A percentile compares a stretch with the other conserved stretches of the same genome.
These are phyloP conservation scores for Sinodicranocentrus sp. DNA, from an alignment of 2,888 invertebrate genomes.

Conservation along the genomic window DNA sequence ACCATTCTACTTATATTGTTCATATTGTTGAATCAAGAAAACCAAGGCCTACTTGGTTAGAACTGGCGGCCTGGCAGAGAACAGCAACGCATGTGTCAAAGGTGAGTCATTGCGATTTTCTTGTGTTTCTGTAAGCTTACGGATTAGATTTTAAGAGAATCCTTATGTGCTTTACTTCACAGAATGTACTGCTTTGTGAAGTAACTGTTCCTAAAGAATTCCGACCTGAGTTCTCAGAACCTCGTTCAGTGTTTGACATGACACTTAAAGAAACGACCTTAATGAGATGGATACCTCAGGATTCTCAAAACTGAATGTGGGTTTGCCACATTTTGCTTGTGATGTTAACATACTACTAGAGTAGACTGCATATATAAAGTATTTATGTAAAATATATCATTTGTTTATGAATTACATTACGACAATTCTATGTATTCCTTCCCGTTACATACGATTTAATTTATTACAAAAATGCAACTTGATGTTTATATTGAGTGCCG, in stretches of 20 bases:
- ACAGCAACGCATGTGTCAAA: slow-evolving; percentile 70
- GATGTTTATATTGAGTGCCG: too few species aligned
- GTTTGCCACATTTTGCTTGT: not conserved
- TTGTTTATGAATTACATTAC: too few species aligned
- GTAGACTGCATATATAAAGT: too few species aligned
- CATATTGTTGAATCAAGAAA: slow-evolving; percentile 71
- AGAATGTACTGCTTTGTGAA: slow-evolving; percentile 72
- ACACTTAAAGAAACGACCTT: slow-evolving; percentile 69
- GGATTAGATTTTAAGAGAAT: too few species aligned
- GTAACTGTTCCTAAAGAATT: slow-evolving; percentile 70
- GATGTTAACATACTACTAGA: too few species aligned
- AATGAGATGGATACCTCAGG: slow-evolving; percentile 67
- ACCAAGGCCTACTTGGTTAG: slow-evolving; percentile 70
- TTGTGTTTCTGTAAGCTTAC: too few species aligned
- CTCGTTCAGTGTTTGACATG: slow-evolving; percentile 73
- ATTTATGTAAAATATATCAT: too few species aligned
- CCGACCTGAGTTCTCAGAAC: slow-evolving; percentile 63
- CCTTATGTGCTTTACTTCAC: too few species aligned
- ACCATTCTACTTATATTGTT: slow-evolving; percentile 73
- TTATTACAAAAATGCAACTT: not conserved
- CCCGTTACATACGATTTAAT: too few species aligned
- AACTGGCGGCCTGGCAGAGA: slow-evolving; percentile 72
- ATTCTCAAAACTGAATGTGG: slow-evolving; percentile 21
- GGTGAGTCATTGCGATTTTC: too few species aligned
- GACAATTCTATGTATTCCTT: too few species aligned